Percentiles rank a stretch among this genome's conserved stretches.
These are phyloP conservation scores for Sarcophilus harrisii DNA, from an alignment of 2,797 vertebrate species.

Conservation along the genomic window DNA sequence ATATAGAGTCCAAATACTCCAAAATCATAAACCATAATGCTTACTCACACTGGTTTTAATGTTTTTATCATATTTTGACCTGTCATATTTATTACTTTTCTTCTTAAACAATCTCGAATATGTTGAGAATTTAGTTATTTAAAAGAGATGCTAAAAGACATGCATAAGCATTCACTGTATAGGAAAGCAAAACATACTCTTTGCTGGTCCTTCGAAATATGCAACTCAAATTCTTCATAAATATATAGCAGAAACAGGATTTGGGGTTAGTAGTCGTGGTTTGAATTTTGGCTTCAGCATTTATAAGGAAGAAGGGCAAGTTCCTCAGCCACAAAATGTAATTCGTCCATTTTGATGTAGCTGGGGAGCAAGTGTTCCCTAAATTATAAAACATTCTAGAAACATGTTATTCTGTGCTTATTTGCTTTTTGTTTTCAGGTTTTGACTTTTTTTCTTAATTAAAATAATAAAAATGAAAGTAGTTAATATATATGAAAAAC, in stretches of 20 bases:
- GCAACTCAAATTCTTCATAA: constrained; percentile 76
- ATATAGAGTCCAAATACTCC: constrained; percentile 80
- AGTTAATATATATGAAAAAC: constrained; percentile 66
- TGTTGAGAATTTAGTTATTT: constrained; percentile 80
- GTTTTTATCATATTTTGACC: constrained; percentile 72
- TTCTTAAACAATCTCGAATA: constrained; percentile 80
- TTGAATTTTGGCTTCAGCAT: background rate
- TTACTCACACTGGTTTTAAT: constrained; percentile 77
- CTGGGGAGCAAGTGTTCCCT: background rate
- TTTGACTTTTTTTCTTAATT: constrained; percentile 69
- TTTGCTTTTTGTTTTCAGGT: constrained; percentile 63
- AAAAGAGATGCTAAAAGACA: constrained; percentile 81
- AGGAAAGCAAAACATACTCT: constrained; percentile 81
- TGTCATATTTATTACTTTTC: constrained; percentile 83
- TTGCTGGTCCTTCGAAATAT: constrained; percentile 84
- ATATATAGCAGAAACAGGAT: constrained; percentile 11
- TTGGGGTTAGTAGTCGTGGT: background rate
- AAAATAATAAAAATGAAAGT: constrained; percentile 76
- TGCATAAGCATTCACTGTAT: constrained; percentile 82
- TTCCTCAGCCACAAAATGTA: background rate
- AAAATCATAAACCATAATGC: constrained; percentile 78
- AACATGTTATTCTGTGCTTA: background rate
- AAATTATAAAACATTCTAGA: background rate
- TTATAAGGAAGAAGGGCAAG: background rate
- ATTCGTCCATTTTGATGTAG: background rate